These are phyloP conservation scores for Pachyseris speciosa DNA, from an alignment of 64 coral and sea anemone genomes.

Conservation along the genomic window DNA sequence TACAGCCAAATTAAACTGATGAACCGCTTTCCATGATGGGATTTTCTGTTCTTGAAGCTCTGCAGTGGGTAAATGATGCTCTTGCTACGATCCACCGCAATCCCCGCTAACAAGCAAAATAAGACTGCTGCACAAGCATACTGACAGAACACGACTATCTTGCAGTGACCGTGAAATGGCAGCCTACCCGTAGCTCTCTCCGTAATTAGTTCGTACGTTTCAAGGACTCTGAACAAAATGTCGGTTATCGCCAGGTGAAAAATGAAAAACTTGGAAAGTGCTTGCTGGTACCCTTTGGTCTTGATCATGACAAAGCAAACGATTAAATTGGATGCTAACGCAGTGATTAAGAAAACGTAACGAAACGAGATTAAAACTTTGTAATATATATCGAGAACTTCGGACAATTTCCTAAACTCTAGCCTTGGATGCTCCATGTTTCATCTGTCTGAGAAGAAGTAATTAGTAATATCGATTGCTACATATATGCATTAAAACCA, in stretches of 20 bases:
- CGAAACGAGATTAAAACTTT: neutral
- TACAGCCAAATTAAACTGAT: neutral
- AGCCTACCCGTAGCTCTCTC: neutral
- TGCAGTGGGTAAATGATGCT: neutral
- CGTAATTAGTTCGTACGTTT: neutral
- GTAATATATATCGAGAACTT: neutral
- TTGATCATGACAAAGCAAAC: neutral
- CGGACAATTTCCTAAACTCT: neutral
- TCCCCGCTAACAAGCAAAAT: neutral
- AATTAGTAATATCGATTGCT: too few relatives aligned
- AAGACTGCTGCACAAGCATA: neutral
- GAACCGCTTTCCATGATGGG: neutral
- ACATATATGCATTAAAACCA: neutral
- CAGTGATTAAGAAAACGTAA: neutral
- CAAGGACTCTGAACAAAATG: neutral
- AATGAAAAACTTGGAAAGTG: conserved; percentile 11
- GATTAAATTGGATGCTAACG: neutral
- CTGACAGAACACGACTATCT: neutral
- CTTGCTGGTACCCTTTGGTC: neutral
- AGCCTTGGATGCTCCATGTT: neutral
- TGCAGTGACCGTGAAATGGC: neutral
- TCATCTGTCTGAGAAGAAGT: neutral
- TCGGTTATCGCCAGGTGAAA: neutral
- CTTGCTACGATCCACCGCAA: neutral
- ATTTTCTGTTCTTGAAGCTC: neutral